Base-by-base conservation (phyloP, 2,797 vertebrate species). In the Lophotriccus pileatus region DNA sequence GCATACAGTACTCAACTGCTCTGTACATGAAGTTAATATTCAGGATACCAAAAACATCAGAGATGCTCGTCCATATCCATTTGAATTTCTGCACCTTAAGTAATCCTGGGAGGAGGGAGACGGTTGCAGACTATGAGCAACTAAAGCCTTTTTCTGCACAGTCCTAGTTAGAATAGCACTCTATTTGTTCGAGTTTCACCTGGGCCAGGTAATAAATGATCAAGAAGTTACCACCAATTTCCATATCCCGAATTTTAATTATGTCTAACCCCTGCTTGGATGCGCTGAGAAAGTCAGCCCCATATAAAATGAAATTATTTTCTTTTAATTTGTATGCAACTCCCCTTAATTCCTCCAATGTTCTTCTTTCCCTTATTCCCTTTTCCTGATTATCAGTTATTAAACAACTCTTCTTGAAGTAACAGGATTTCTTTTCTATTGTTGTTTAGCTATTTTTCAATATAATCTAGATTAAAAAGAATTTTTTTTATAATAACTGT, bases 91-190 rank as follows among this genome's bases (percentile, higher is more conserved):
- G 18, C 25, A 43, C 17, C 47, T 64, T 49, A 43, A 84, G 30
- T 27, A 46, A 30, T 22, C 30, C 30, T 52, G 91, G 34, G 20
- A 92, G 60, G 13, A 78, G 13, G 1, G 3, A 10, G 10, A 10
- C 0, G 0, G 25, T 23, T 12, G 1, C 46, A 76, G 46, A 30
- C n/a, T 60, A 12, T 21, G 41, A 46, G 9, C 49, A 84, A 69
- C 36, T 59, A 46, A 37, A 74, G 50, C 12, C 15, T 53, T 89
- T 64, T 34, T 46, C 30, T 25, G 19, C 67, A 73, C 20, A 53
- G 30, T 39, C 44, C 21, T 44, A 39, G 17, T 28, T 24, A 50
- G 50, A 89, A 52, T 1, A 75, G 64, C 27, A 67, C 5, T 8
- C 13, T 1, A 1, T 62, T 58, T 89, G 11, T 59, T 73, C 47